These are phyloP conservation scores for Drosophila lacteicornis DNA, from an alignment of 1,140 invertebrate species.

Conservation along the genomic window DNA sequence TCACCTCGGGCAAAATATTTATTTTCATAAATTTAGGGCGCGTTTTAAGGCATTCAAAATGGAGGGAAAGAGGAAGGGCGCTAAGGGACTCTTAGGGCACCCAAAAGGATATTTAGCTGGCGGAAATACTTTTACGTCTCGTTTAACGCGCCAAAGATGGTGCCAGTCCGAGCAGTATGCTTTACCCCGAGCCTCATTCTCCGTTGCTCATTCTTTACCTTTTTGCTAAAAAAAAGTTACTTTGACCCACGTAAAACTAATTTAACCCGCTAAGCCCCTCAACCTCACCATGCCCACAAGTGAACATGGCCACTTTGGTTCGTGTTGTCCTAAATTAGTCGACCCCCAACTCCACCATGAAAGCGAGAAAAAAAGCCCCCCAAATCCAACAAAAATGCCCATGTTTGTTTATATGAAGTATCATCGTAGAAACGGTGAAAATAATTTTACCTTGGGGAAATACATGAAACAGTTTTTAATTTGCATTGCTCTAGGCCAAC, in stretches of 20 bases:
- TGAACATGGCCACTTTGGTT: constrained; percentile 77
- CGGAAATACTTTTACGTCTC: constrained; percentile 83
- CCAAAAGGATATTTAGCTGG: constrained; percentile 83
- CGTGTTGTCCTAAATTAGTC: constrained; percentile 80
- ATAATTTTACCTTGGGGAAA: constrained; percentile 81
- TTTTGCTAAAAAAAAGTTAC: constrained; percentile 54
- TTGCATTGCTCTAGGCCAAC: constrained; percentile 71
- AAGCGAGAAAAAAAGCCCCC: constrained; percentile 32
- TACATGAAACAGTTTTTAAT: constrained; percentile 82
- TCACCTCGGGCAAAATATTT: constrained; percentile 72
- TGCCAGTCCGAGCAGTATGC: constrained; percentile 28
- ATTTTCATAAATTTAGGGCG: constrained; percentile 82
- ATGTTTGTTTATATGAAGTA: constrained; percentile 26
- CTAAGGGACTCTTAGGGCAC: constrained; percentile 66
- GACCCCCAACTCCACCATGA: constrained; percentile 56
- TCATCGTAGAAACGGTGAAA: constrained; percentile 47
- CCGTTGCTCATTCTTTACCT: neutral
- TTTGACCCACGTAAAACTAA: constrained; percentile 78
- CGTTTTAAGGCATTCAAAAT: constrained; percentile 54
- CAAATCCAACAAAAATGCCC: constrained; percentile 46
- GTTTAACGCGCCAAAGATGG: constrained; percentile 81
- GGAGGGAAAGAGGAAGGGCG: neutral
- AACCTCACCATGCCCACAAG: constrained; percentile 23
- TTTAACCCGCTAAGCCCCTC: constrained; percentile 68
- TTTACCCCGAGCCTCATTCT: constrained; percentile 1